Evolutionary conservation across 2,113 vertebrate genomes (phyloP).

Genomic region (Chinchilla lanigera): DNA sequence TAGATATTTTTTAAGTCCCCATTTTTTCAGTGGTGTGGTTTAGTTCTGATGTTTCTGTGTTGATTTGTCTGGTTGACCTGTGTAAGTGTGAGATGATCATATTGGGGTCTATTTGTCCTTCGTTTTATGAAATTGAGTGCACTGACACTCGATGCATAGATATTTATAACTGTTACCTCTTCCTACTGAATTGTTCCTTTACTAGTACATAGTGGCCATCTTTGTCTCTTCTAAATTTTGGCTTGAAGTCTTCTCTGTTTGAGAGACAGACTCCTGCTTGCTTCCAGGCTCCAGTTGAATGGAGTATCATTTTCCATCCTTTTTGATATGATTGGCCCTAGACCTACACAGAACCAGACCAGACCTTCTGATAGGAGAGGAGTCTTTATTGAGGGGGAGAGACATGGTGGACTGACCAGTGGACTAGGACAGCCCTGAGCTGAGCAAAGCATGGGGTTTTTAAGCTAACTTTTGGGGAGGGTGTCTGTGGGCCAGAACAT

Average conservation of each 20-base stretch:
- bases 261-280: not conserved
- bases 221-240: not conserved
- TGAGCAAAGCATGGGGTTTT: no score
- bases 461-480: no score
- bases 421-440: no score
- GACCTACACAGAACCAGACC: no score
- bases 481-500: no score
- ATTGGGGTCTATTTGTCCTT: not conserved
- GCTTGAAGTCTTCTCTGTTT: not conserved
- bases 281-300: not conserved
- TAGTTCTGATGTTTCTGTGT: no score
- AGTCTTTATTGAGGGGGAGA: no score
- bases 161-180: not conserved
- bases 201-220: not conserved
- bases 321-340: no score
- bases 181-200: not conserved
- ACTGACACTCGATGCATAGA: not conserved
- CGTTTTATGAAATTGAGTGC: not conserved
- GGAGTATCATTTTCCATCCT: not conserved
- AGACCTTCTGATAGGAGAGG: no score
- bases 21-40: not conserved
- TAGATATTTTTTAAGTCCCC: not conserved
- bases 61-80: not conserved
- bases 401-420: no score
- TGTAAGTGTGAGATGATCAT: not conserved